A percentile compares a stretch with the other conserved stretches of the same genome.
phyloP scores from a whole-genome alignment of 2,888 invertebrate genomes.

The Amphipyra berbera region DNA sequence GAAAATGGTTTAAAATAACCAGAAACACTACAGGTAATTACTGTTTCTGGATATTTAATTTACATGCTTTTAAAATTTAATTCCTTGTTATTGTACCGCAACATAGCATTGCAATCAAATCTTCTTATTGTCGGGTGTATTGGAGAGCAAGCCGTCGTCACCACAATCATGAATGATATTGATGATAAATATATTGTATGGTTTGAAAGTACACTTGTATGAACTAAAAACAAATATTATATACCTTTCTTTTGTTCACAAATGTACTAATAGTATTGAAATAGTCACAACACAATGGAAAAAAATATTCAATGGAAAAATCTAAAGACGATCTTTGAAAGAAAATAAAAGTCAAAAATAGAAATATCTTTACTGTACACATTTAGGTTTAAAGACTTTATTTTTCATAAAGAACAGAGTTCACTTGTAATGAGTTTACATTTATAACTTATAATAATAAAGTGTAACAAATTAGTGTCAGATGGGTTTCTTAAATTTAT shows the following conservation, averaged over 20 bases:
- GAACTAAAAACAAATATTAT: constrained; percentile 11
- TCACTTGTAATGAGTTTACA: too few relatives aligned
- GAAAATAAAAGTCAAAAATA: neutral
- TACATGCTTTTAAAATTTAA: neutral
- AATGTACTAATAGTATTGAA: constrained; percentile 17
- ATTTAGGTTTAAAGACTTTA: too few relatives aligned
- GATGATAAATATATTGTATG: constrained; percentile 8
- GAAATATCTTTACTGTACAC: too few relatives aligned
- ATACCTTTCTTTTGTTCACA: constrained; percentile 15
- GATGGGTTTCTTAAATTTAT: too few relatives aligned
- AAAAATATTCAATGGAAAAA: neutral
- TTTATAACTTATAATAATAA: too few relatives aligned
- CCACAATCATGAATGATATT: constrained; percentile 5
- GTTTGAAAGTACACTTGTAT: constrained; percentile 12
- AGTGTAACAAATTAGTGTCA: too few relatives aligned
- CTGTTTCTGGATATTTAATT: too few relatives aligned
- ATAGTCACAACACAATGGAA: neutral
- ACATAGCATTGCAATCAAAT: neutral
- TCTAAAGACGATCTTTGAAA: too few relatives aligned
- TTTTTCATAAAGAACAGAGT: too few relatives aligned
- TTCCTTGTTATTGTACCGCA: neutral
- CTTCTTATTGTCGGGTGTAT: neutral
- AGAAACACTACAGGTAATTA: too few relatives aligned
- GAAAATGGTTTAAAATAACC: too few relatives aligned
- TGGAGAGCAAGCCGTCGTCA: neutral